A percentile compares a stretch with the other conserved stretches of the same genome.
These are phyloP conservation scores for Chloebia gouldiae DNA, from an alignment of 2,113 vertebrate species.

Conservation along the genomic window DNA sequence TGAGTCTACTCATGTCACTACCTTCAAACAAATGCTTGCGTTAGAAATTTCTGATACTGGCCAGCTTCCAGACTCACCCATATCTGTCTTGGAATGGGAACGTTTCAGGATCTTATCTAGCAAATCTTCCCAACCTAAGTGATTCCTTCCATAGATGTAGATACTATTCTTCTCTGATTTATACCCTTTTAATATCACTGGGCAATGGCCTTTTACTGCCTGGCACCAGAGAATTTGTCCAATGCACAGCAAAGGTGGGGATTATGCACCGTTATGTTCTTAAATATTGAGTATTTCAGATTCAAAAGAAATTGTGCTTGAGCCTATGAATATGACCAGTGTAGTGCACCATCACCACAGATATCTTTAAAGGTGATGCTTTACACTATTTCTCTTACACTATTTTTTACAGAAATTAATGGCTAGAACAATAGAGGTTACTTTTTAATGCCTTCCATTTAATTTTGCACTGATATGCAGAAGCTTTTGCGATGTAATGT, in stretches of 20 bases:
- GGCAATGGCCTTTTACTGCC: background rate
- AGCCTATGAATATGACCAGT: background rate
- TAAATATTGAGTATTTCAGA: background rate
- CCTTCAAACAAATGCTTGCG: background rate
- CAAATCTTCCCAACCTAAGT: fast-evolving
- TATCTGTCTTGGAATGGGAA: background rate
- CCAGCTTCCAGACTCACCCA: background rate
- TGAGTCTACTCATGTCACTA: background rate
- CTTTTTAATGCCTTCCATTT: background rate
- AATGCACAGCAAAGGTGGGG: background rate
- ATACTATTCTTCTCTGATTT: background rate
- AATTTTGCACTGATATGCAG: background rate
- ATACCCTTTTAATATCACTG: background rate
- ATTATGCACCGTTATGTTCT: background rate
- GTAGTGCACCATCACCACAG: background rate
- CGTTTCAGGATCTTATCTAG: background rate
- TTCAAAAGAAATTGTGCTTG: background rate
- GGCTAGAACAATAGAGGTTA: background rate
- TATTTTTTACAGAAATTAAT: background rate
- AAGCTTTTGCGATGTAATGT: background rate
- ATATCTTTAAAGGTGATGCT: background rate
- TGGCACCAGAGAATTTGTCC: background rate
- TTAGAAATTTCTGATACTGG: background rate
- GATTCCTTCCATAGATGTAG: background rate
- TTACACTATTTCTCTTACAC: background rate